phyloP scores from a whole-genome alignment of 2,888 invertebrate species.

The Malacosoma neustria region DNA sequence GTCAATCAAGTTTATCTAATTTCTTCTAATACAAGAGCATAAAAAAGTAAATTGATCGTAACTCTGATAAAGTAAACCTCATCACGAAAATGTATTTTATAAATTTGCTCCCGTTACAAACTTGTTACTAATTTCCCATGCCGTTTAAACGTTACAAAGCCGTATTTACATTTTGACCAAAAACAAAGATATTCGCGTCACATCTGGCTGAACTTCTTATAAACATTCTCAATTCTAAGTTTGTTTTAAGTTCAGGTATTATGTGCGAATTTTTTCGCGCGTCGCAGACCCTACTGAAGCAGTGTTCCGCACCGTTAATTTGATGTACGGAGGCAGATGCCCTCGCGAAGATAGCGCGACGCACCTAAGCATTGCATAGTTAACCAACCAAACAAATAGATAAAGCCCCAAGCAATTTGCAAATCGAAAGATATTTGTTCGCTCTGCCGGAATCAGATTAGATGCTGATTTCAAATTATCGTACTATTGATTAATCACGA shows the following conservation, averaged over 20 bases:
- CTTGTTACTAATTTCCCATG: not conserved
- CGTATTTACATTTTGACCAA: constrained; percentile 15
- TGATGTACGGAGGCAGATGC: constrained; percentile 50
- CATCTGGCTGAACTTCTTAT: constrained; percentile 22
- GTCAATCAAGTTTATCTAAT: no score
- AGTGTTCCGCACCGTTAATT: constrained; percentile 57
- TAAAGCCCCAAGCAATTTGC: not conserved
- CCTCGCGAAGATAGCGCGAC: constrained; percentile 33
- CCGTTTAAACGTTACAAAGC: not conserved
- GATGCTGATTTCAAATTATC: no score
- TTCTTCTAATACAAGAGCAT: no score
- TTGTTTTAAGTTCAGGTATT: not conserved
- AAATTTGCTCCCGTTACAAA: not conserved
- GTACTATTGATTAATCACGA: no score
- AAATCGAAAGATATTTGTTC: not conserved
- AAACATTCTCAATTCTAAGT: not conserved
- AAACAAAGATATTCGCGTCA: constrained; percentile 34
- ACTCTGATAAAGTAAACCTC: not conserved
- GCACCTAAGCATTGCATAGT: constrained; percentile 15
- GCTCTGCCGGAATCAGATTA: no score
- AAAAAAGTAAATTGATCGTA: not conserved
- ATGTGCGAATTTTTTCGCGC: constrained; percentile 35
- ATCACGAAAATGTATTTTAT: not conserved
- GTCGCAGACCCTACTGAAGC: constrained; percentile 15
- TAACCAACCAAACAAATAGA: not conserved